These are phyloP conservation scores for Chironomus tepperi DNA, from an alignment of 1,140 invertebrate genomes.

Conservation along the genomic window DNA sequence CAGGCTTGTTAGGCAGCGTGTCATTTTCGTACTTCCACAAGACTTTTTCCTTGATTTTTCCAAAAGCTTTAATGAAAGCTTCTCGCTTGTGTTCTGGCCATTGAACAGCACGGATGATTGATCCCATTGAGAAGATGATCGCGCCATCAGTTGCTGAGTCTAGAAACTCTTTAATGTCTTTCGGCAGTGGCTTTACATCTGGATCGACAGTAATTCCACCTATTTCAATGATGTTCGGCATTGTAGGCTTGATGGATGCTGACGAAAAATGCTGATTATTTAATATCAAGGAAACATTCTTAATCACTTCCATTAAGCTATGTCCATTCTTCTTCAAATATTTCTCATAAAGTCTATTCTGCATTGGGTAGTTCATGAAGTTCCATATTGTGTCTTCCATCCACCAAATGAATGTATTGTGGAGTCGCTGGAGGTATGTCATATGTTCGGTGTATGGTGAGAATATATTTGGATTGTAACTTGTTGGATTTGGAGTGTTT, in stretches of 20 bases:
- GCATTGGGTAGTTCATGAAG: neutral
- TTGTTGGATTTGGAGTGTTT: slow-evolving; percentile 26
- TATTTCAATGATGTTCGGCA: slow-evolving; percentile 13
- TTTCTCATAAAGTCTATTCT: neutral
- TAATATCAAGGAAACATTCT: slow-evolving; percentile 15
- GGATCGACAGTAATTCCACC: slow-evolving; percentile 22
- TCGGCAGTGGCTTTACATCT: neutral
- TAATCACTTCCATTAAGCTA: neutral
- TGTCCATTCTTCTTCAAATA: neutral
- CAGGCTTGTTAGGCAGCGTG: slow-evolving; percentile 39
- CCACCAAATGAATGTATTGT: slow-evolving; percentile 35
- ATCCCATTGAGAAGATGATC: slow-evolving; percentile 60
- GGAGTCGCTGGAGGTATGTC: slow-evolving; percentile 33
- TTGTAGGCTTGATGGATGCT: neutral
- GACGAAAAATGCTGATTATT: neutral
- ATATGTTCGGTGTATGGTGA: slow-evolving; percentile 30
- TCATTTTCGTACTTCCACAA: slow-evolving; percentile 58
- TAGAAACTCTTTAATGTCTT: slow-evolving; percentile 47
- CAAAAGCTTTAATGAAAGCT: slow-evolving; percentile 47
- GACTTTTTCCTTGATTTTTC: slow-evolving; percentile 46
- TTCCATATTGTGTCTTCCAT: slow-evolving; percentile 29
- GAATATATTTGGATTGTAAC: slow-evolving; percentile 24
- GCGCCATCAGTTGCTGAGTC: slow-evolving; percentile 49
- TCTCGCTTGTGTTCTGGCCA: slow-evolving; percentile 42
- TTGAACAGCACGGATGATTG: slow-evolving; percentile 48